Base-by-base conservation (phyloP, 2,113 vertebrate species). In the Octodon degus region DNA sequence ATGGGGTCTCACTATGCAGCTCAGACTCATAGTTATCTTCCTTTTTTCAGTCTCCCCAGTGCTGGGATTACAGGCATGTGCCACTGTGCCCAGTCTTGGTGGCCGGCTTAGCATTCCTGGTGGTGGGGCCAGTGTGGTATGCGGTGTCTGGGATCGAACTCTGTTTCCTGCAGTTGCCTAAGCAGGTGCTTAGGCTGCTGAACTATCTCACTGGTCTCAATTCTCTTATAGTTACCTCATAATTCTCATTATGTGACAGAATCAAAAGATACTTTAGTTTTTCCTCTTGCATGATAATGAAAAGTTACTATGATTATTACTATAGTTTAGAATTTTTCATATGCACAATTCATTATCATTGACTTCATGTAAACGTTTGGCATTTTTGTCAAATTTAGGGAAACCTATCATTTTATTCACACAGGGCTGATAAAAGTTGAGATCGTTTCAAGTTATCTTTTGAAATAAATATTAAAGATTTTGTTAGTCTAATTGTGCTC, bases 311-410 rank as follows among this genome's bases (percentile, higher is more conserved):
- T 90, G 74, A 82, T 70, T 50, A 20, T 25, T 87, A 50, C 5
- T 58, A 37, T 60, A 68, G 32, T 89, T 92, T 40, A 60, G 34
- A 84, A n/a, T 60, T 50, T 87, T 95, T 92, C 17, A 97, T 20
- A 55, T 93, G 53, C 30, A 77, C 12, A 43, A 82, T 14, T 68
- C 58, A 27, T 81, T 79, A 67, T 47, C 62, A 25, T 53, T 79
- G 10, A 92, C 85, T 19, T 43, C 82, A 72, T 67, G 63, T 43
- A 60, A 65, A 83, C 86, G 72, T 82, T 77, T 89, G 67, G 5
- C 86, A 96, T 80, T 70, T 68, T 83, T 55, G 30, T 65, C 60
- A 65, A 68, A 85, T 95, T 96, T 70, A 37, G 30, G 16, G 67
- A 77, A 7, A 93, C 5, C 6, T 60, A 55, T 81, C 32, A 65